A percentile compares a stretch with the other conserved stretches of the same genome.
Conservation (phyloP, 2,888 invertebrate species). For the Himalopsyche anomala region DNA sequence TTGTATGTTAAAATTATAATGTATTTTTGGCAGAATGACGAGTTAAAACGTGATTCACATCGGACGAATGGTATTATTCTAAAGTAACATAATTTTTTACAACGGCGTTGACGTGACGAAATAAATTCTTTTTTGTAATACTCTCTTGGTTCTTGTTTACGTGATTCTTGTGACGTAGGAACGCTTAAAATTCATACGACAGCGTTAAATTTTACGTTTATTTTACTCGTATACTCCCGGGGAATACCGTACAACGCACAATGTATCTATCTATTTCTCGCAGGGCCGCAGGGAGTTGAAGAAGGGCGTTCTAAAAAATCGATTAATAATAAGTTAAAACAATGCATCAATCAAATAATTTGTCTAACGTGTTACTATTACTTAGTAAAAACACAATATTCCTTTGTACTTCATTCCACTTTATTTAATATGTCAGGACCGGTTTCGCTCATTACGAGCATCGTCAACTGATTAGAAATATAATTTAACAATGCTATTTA, state of each 20-base stretch:
- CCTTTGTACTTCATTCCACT: too few species aligned
- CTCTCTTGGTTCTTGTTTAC: conserved; percentile 48
- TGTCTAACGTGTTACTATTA: too few species aligned
- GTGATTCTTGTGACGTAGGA: conserved; percentile 39
- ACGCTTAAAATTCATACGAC: conserved; percentile 59
- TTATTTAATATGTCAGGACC: too few species aligned
- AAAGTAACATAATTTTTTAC: conserved; percentile 21
- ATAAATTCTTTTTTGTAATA: conserved; percentile 51
- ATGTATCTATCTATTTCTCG: not conserved
- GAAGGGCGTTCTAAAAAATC: not conserved
- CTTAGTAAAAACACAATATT: too few species aligned
- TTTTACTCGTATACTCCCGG: conserved; percentile 45
- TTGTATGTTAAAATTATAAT: conserved; percentile 8
- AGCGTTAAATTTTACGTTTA: conserved; percentile 62
- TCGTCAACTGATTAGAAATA: too few species aligned
- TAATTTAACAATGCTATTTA: too few species aligned
- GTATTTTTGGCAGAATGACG: conserved; percentile 2
- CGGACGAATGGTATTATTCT: not conserved
- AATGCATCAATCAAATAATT: too few species aligned
- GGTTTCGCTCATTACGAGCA: too few species aligned
- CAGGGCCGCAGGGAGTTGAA: not conserved
- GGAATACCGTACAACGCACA: conserved; percentile 50
- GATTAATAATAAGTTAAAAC: too few species aligned
- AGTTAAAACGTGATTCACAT: not conserved
- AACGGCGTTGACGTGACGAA: not conserved